Conservation (phyloP, 1,140 invertebrate genomes). For the Rhizoglyphus robini region DNA sequence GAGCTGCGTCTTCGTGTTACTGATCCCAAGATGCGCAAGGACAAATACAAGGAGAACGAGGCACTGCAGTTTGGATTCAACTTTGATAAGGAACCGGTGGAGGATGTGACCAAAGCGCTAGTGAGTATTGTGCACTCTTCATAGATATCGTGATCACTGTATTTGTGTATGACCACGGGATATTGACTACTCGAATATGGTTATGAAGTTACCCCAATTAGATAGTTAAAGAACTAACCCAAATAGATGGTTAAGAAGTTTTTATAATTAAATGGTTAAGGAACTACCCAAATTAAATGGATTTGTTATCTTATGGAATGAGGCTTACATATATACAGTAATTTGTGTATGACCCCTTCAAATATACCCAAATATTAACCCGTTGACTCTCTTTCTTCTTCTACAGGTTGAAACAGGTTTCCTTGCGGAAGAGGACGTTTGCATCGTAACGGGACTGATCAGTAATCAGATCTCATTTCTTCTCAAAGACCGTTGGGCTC, state of each 20-base stretch:
- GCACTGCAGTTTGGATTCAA: slow-evolving; percentile 99
- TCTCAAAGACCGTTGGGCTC: slow-evolving; percentile 41
- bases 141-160: neutral
- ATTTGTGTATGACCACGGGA: slow-evolving; percentile 11
- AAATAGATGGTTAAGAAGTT: no score
- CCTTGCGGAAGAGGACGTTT: slow-evolving; percentile 76
- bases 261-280: no score
- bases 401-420: slow-evolving; percentile 52
- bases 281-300: no score
- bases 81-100: slow-evolving; percentile 75
- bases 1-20: slow-evolving; percentile 84
- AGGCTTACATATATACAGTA: no score
- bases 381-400: neutral
- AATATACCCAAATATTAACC: neutral
- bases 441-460: slow-evolving; percentile 71
- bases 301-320: no score
- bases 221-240: no score
- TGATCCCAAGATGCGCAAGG: slow-evolving; percentile 88
- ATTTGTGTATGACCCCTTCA: neutral
- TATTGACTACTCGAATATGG: neutral
- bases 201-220: slow-evolving; percentile 10
- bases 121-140: slow-evolving; percentile 34
- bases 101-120: slow-evolving; percentile 93
- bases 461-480: slow-evolving; percentile 59
- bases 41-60: slow-evolving; percentile 96